These are phyloP conservation scores for Python bivittatus DNA, from an alignment of 2,113 vertebrate species.

Conservation along the genomic window DNA sequence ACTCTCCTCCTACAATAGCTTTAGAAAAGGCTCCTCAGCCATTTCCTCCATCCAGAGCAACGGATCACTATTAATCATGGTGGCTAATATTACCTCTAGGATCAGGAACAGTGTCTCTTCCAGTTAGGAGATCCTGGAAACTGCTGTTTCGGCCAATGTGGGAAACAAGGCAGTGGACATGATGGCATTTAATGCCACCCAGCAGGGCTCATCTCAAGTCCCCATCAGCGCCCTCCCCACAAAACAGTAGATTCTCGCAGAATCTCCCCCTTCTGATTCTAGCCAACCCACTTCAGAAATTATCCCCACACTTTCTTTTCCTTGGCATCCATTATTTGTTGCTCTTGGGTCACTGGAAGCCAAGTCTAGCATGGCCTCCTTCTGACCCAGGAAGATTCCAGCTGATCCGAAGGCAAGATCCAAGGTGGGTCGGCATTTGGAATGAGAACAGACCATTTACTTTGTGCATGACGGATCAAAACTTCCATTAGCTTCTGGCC, in stretches of 20 bases:
- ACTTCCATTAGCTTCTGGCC: neutral
- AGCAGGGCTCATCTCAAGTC: neutral
- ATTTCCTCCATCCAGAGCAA: neutral
- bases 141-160: neutral
- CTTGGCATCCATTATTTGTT: neutral
- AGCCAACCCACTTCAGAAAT: neutral
- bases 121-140: neutral
- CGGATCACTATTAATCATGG: neutral
- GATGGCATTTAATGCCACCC: neutral
- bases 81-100: neutral
- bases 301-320: neutral
- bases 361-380: neutral
- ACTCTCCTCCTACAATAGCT: too few relatives aligned
- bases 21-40: too few relatives aligned
- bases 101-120: neutral
- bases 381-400: neutral
- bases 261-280: too few relatives aligned
- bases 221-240: too few relatives aligned
- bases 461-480: neutral
- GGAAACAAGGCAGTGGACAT: neutral
- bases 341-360: neutral
- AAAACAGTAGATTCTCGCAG: neutral
- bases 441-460: neutral
- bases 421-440: neutral
- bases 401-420: neutral